phyloP scores from a whole-genome alignment of 2,113 vertebrate genomes.

The Theristicus caerulescens region DNA sequence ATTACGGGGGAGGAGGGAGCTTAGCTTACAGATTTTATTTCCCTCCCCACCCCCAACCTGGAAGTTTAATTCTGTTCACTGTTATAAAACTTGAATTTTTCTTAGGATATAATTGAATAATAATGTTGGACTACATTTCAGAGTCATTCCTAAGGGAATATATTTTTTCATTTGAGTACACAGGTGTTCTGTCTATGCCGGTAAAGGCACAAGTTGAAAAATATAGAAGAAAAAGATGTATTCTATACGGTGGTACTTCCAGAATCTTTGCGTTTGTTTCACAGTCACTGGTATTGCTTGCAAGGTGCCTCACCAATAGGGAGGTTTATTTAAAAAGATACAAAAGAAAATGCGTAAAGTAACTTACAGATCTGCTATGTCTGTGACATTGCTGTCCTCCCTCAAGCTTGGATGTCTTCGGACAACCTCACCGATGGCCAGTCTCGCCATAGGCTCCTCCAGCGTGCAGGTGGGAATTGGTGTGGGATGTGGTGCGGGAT shows the following conservation, averaged over 20 bases:
- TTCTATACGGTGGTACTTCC: neutral
- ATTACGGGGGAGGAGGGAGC: neutral
- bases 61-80: slow-evolving; percentile 10
- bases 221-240: neutral
- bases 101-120: slow-evolving; percentile 7
- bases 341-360: neutral
- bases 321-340: neutral
- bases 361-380: fast-evolving
- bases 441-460: fast-evolving
- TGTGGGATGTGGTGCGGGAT: neutral
- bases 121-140: neutral
- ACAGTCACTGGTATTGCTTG: neutral
- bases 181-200: neutral
- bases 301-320: neutral
- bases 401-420: fast-evolving
- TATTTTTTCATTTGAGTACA: neutral
- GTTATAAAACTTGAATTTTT: slow-evolving; percentile 16
- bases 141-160: neutral
- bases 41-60: neutral
- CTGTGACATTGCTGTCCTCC: neutral
- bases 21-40: neutral
- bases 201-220: neutral
- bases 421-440: fast-evolving
- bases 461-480: neutral
- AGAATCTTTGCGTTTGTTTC: neutral